Evolutionary conservation across 2,113 vertebrate species (phyloP).

Genomic region (Stigmatopora argus): DNA sequence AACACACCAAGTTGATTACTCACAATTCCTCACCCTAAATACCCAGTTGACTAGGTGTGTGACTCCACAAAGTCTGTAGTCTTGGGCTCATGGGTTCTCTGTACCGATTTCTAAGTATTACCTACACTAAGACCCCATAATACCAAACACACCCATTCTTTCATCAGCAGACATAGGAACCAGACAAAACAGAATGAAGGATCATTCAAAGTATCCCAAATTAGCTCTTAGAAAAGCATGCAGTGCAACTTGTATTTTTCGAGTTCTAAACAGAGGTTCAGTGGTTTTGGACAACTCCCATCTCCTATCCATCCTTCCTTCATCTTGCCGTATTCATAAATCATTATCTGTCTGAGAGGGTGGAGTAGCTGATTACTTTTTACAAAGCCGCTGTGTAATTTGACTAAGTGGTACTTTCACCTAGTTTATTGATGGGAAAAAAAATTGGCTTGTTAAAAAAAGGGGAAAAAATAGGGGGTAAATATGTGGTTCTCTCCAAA

Average conservation of each 20-base stretch:
- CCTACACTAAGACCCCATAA: slow-evolving; percentile 33
- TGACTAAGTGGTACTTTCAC: slow-evolving; percentile 61
- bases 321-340: slow-evolving; percentile 54
- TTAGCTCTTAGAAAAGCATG: slow-evolving; percentile 35
- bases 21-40: neutral
- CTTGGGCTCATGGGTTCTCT: slow-evolving; percentile 29
- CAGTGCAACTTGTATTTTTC: slow-evolving; percentile 9
- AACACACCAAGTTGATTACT: neutral
- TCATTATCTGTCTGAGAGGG: slow-evolving; percentile 58
- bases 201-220: slow-evolving; percentile 29
- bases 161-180: slow-evolving; percentile 20
- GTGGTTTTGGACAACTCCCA: slow-evolving; percentile 38
- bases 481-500: slow-evolving; percentile 40
- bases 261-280: slow-evolving; percentile 34
- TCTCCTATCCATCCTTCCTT: slow-evolving; percentile 31
- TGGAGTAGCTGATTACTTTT: slow-evolving; percentile 62
- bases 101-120: slow-evolving; percentile 2
- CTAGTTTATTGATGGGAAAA: slow-evolving; percentile 60
- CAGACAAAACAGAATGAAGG: slow-evolving; percentile 42
- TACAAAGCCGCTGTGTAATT: slow-evolving; percentile 67
- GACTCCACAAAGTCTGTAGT: slow-evolving; percentile 14
- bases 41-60: slow-evolving; percentile 3
- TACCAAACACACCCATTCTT: slow-evolving; percentile 21
- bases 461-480: neutral
- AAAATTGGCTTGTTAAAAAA: slow-evolving; percentile 53